Conservation (phyloP, 2,113 vertebrate genomes). For the Chloropsis cyanopogon region DNA sequence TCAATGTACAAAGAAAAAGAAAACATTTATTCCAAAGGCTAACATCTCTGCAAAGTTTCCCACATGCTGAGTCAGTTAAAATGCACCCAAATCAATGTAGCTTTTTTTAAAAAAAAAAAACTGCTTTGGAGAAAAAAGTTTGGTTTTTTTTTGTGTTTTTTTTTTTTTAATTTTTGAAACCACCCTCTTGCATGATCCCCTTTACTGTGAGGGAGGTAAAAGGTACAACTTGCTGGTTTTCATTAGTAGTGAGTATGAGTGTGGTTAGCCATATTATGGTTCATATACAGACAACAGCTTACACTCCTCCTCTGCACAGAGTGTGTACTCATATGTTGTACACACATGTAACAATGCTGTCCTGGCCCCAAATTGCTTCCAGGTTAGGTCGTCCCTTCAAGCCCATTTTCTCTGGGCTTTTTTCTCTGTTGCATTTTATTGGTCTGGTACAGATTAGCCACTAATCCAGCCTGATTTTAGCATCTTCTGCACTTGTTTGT, state of each 20-base stretch:
- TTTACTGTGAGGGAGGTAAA: background rate
- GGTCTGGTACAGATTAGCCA: slow-evolving; percentile 17
- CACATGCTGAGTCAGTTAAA: background rate
- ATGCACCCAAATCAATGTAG: background rate
- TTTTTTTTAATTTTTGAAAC: background rate
- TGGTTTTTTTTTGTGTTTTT: no score
- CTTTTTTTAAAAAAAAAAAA: background rate
- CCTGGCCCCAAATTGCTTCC: slow-evolving; percentile 36
- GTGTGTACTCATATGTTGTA: background rate
- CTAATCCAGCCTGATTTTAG: slow-evolving; percentile 4
- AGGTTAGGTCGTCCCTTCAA: background rate
- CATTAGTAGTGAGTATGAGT: background rate
- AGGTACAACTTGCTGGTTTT: background rate
- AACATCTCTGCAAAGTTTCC: background rate
- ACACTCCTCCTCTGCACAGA: background rate
- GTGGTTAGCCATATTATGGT: background rate
- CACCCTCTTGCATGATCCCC: background rate
- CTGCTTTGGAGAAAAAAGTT: no score
- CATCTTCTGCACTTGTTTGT: slow-evolving; percentile 25
- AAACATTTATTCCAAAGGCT: background rate
- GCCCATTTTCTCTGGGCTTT: background rate
- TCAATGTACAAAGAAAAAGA: background rate
- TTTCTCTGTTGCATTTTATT: background rate
- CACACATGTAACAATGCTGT: background rate
- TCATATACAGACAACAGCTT: background rate